Conservation (phyloP, 2,113 vertebrate genomes). For the Pachyramphus minor region DNA sequence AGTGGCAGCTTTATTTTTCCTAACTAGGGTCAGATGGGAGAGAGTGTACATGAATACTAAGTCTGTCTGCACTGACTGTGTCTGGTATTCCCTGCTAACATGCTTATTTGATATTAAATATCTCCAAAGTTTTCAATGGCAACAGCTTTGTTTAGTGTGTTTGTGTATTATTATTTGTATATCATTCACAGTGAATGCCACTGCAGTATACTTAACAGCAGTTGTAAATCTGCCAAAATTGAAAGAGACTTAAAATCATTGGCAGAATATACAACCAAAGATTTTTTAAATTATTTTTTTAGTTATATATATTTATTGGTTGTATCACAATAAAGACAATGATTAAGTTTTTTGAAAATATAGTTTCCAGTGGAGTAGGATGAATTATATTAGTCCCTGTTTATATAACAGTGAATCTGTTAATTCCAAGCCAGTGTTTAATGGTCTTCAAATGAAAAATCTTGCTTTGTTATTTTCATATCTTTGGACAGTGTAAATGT, state of each 20-base stretch:
- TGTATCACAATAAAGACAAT: not conserved
- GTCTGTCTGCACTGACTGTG: not conserved
- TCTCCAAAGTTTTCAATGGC: not conserved
- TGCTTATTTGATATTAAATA: not conserved
- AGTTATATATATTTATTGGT: not conserved
- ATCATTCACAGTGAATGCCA: not conserved
- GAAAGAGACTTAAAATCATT: not conserved
- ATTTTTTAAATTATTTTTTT: not conserved
- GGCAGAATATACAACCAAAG: not conserved
- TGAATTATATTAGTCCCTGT: not conserved
- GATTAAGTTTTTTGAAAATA: not conserved
- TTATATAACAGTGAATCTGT: not conserved
- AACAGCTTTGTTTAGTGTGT: not conserved
- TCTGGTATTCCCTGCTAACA: not conserved
- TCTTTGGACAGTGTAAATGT: constrained; percentile 6
- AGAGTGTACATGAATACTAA: not conserved
- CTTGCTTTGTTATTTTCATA: not conserved
- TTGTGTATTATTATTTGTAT: not conserved
- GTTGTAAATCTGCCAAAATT: not conserved
- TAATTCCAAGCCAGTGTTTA: not conserved
- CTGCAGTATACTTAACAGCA: not conserved
- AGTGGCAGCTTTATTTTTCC: not conserved
- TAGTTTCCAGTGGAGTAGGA: not conserved
- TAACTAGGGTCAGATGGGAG: not conserved
- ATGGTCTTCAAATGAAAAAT: not conserved